Evolutionary conservation across 2,797 vertebrate species (phyloP).

Genomic region (Malacoctenus gilli): DNA sequence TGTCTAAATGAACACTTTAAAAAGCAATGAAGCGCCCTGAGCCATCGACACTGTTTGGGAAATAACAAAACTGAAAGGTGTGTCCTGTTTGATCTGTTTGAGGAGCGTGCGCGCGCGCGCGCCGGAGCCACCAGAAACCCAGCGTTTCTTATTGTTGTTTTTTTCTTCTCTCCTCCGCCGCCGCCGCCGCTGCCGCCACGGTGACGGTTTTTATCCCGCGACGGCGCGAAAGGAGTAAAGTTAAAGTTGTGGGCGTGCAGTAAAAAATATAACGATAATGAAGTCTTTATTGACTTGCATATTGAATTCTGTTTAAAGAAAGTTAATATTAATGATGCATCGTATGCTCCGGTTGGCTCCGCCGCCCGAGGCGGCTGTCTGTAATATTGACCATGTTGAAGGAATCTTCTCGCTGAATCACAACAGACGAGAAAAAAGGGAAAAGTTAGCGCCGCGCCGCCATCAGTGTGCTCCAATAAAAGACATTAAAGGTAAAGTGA

Average conservation of each 20-base stretch:
- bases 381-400: slow-evolving; percentile 64
- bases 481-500: slow-evolving; percentile 80
- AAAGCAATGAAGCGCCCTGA: slow-evolving; percentile 67
- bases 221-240: slow-evolving; percentile 2
- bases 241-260: slow-evolving; percentile 28
- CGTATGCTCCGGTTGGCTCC: slow-evolving; percentile 56
- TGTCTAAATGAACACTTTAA: slow-evolving; percentile 71
- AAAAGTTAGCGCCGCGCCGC: slow-evolving; percentile 73
- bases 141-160: slow-evolving; percentile 62
- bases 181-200: slow-evolving; percentile 44
- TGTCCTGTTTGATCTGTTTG: slow-evolving; percentile 71
- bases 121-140: slow-evolving; percentile 46
- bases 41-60: slow-evolving; percentile 66
- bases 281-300: slow-evolving; percentile 70
- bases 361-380: slow-evolving; percentile 57
- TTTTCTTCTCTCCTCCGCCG: too few species aligned
- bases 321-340: slow-evolving; percentile 79
- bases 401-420: slow-evolving; percentile 69
- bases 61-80: slow-evolving; percentile 57
- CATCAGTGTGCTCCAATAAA: slow-evolving; percentile 75
- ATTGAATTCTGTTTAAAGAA: slow-evolving; percentile 75
- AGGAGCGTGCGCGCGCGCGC: slow-evolving; percentile 36
- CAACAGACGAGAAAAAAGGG: slow-evolving; percentile 66
- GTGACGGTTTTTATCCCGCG: slow-evolving; percentile 24
- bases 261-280: slow-evolving; percentile 63